These are phyloP conservation scores for Nerophis ophidion DNA, from an alignment of 2,113 vertebrate species.

Conservation along the genomic window DNA sequence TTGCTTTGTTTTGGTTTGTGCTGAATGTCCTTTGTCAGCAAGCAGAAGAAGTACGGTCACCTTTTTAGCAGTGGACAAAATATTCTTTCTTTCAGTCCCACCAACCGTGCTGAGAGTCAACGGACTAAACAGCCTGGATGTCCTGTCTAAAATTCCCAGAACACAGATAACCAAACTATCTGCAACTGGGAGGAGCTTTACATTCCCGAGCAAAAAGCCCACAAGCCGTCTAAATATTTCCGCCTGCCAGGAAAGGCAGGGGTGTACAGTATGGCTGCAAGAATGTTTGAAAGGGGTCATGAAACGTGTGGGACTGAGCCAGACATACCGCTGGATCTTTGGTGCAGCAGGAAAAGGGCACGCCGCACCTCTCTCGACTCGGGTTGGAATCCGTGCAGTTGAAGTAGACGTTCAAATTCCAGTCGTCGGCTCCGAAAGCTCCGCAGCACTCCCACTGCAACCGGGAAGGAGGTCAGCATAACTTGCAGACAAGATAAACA, in stretches of 20 bases:
- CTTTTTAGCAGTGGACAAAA: slow-evolving; percentile 16
- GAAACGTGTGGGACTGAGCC: background rate
- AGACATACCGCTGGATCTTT: slow-evolving; percentile 90
- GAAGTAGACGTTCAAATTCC: slow-evolving; percentile 99
- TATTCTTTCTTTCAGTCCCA: slow-evolving; percentile 13
- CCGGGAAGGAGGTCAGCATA: slow-evolving; percentile 39
- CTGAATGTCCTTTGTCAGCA: too few species aligned
- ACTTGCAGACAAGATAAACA: background rate
- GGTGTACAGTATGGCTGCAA: background rate
- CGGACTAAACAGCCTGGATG: slow-evolving; percentile 23
- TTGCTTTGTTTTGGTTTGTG: too few species aligned
- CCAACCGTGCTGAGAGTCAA: slow-evolving; percentile 22
- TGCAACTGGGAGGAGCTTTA: slow-evolving; percentile 13
- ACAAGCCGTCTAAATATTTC: background rate
- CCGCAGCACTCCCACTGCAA: slow-evolving; percentile 96
- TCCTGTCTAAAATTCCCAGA: slow-evolving; percentile 35
- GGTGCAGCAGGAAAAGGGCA: slow-evolving; percentile 97
- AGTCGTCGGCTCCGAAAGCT: slow-evolving; percentile 94
- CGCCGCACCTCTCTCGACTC: slow-evolving; percentile 93
- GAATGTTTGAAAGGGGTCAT: slow-evolving; percentile 6
- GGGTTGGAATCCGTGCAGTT: slow-evolving; percentile 97
- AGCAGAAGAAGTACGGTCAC: background rate
- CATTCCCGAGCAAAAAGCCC: background rate
- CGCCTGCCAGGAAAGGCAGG: background rate
- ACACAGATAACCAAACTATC: slow-evolving; percentile 41